phyloP scores from a whole-genome alignment of 2,888 invertebrate species.

The Petrolisthes manimaculis region DNA sequence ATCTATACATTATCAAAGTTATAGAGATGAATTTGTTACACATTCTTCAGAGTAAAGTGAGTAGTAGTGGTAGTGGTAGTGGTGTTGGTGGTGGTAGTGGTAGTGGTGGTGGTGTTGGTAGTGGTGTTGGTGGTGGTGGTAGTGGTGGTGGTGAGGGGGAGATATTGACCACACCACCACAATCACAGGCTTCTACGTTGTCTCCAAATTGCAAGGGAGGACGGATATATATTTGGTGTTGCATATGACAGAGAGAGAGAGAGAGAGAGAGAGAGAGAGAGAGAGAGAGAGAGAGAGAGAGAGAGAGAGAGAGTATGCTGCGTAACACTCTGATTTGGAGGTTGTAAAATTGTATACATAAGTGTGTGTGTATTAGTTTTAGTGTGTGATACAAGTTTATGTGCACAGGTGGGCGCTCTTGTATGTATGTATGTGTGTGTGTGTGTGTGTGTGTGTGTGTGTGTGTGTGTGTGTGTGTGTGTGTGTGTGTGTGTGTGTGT shows the following conservation, averaged over 20 bases:
- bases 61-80: too few species aligned
- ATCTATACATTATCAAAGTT: too few species aligned
- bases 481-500: neutral
- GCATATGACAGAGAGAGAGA: neutral
- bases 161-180: too few species aligned
- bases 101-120: too few species aligned
- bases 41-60: too few species aligned
- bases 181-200: too few species aligned
- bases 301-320: neutral
- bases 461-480: neutral
- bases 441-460: slow-evolving; percentile 18
- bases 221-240: neutral
- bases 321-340: neutral
- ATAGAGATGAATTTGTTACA: too few species aligned
- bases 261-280: slow-evolving; percentile 4
- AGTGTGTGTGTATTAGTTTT: neutral
- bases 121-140: too few species aligned
- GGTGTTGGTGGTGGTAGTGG: too few species aligned
- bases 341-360: neutral
- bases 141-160: too few species aligned
- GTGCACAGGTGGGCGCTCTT: neutral
- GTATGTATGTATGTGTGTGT: slow-evolving; percentile 21
- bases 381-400: neutral
- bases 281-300: slow-evolving; percentile 7
- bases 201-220: neutral